phyloP scores from a whole-genome alignment of 2,113 vertebrate species.

The Bungarus multicinctus region DNA sequence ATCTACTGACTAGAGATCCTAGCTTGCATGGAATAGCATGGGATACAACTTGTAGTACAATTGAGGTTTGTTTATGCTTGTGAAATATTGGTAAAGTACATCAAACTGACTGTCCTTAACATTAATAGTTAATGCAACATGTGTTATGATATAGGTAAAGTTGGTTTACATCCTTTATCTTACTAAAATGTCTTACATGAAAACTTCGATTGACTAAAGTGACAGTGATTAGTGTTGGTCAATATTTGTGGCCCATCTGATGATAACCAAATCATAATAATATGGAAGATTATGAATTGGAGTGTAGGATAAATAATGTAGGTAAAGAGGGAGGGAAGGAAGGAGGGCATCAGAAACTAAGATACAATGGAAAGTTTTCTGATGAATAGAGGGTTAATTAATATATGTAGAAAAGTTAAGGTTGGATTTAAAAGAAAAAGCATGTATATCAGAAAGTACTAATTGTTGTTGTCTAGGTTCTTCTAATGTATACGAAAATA shows the following conservation, averaged over 20 bases:
- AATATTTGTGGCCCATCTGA: background rate
- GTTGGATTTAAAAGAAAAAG: background rate
- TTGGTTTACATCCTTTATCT: background rate
- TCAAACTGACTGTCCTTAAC: background rate
- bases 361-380: background rate
- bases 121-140: background rate
- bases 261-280: background rate
- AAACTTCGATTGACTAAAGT: background rate
- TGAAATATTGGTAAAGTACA: background rate
- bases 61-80: background rate
- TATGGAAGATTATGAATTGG: background rate
- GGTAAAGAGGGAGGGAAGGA: background rate
- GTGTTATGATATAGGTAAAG: background rate
- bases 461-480: background rate
- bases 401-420: background rate
- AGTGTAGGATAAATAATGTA: background rate
- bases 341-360: background rate
- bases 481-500: background rate
- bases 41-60: background rate
- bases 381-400: background rate
- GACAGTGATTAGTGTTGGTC: background rate
- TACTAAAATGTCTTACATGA: background rate
- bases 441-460: background rate
- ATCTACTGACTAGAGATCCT: background rate
- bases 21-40: background rate